Evolutionary conservation across 2,797 vertebrate species (phyloP), one percentile per base, ranked within the genome.

Genomic region (Microctenopoma stevenorrisi): DNA sequence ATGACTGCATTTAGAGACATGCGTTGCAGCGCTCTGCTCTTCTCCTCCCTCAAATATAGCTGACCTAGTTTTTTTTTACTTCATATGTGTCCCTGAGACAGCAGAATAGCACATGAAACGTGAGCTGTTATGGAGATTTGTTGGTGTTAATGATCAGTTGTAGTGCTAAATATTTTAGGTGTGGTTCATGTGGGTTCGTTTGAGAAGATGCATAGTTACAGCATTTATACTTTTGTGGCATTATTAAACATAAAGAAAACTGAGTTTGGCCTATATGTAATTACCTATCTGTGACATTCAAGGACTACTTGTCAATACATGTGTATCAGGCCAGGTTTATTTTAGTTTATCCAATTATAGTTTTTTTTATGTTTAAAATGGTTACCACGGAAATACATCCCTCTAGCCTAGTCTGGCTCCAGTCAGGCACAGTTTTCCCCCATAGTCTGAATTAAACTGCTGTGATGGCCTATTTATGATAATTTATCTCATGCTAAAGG

Each of bases 11-110:
- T 75, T 78, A 65, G 68, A 84, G 74, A 88, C 83, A 78, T 79
- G 73, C 84, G 74, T 87, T 86, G 80, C 78, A 74, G 81, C 82
- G 61, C 84, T 81, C 68, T 56, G 53, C 76, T 81, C 64, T 66
- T 85, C 74, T 86, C 67, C 80, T 75, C 76, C 59, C 72, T 88
- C 80, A 86, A 87, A 91, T 88, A 89, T 87, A 89, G 82, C 81
- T 83, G 90, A 90, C 90, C 91, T 79, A 90, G 64, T 88, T 93
- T 81, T 92, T 22, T 81, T 83, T 79, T 85, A 89, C 76, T 82
- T 88, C 84, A 77, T 82, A 74, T 81, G 82, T 79, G 81, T 80
- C 71, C 78, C 78, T 65, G 72, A 78, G 78, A 79, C 72, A 59
- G 61, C 58, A 72, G 69, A 74, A 67, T 42, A 66, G 74, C 80